Evolutionary conservation across 2,797 vertebrate species (phyloP).

Genomic region (Malurus splendens): DNA sequence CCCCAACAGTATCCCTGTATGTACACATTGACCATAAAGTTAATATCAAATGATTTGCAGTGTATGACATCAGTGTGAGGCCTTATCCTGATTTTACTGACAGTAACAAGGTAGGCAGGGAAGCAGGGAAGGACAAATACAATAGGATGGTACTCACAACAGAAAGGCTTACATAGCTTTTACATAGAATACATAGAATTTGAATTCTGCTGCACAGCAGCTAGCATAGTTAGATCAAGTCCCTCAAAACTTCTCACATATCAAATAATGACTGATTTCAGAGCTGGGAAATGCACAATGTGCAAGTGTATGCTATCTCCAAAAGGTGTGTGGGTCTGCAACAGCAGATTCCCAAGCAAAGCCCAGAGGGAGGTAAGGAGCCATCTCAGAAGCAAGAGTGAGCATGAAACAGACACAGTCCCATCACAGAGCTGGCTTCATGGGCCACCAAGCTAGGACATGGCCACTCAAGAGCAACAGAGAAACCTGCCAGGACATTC

Average conservation of each 20-base stretch:
- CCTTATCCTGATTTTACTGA: neutral
- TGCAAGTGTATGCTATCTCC: neutral
- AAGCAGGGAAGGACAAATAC: neutral
- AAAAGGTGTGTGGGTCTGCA: neutral
- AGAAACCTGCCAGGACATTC: neutral
- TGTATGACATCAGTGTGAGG: neutral
- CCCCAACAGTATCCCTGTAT: accelerated
- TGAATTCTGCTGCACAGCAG: neutral
- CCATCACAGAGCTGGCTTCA: neutral
- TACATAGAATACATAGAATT: neutral
- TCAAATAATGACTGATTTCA: neutral
- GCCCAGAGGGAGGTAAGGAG: neutral
- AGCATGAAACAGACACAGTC: neutral
- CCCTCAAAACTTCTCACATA: neutral
- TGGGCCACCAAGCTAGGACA: accelerated
- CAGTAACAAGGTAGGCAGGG: neutral
- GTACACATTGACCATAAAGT: neutral
- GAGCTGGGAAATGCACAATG: neutral
- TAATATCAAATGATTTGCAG: neutral
- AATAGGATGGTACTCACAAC: neutral
- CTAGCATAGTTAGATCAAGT: neutral
- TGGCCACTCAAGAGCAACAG: accelerated
- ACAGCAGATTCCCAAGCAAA: neutral
- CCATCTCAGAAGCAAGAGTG: neutral
- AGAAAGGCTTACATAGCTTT: neutral